Evolutionary conservation across 1,140 invertebrate species (phyloP).

Genomic region (Drosophila kohkoa): DNA sequence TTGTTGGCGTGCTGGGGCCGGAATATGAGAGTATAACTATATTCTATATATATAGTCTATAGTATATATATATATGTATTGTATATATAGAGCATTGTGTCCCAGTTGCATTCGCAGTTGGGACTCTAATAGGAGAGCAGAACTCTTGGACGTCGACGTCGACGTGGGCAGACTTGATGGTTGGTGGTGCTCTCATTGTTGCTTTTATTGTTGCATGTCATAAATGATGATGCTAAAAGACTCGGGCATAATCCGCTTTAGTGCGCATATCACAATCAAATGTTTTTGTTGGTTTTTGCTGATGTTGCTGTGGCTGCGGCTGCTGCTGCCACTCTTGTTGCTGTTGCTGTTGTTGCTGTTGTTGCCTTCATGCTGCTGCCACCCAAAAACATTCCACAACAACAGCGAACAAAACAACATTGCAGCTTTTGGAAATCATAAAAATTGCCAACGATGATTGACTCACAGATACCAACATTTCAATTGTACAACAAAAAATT

Average conservation of each 20-base stretch:
- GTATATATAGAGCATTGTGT: conserved; percentile 18
- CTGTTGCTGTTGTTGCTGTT: not conserved
- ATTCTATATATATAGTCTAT: too few relatives aligned
- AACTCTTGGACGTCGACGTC: conserved; percentile 11
- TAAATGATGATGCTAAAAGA: conserved; percentile 80
- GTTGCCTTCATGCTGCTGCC: conserved; percentile 2
- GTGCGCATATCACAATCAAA: conserved; percentile 81
- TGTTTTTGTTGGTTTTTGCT: conserved; percentile 26
- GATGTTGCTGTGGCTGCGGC: not conserved
- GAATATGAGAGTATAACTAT: not conserved
- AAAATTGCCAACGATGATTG: not conserved
- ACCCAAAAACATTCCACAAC: conserved; percentile 16
- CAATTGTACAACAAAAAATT: too few relatives aligned
- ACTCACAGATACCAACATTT: conserved; percentile 3
- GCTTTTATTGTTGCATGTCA: conserved; percentile 77
- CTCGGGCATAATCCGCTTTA: conserved; percentile 79
- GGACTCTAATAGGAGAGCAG: conserved; percentile 28
- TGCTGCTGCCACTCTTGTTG: not conserved
- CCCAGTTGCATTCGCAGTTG: conserved; percentile 31
- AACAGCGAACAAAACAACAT: not conserved
- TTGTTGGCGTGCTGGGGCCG: not conserved
- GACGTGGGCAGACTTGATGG: conserved; percentile 15
- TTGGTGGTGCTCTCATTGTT: conserved; percentile 10
- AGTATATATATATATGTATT: too few relatives aligned
- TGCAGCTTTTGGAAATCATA: not conserved